Evolutionary conservation across 1,140 invertebrate species (phyloP).

Genomic region (Drosophila burlai): DNA sequence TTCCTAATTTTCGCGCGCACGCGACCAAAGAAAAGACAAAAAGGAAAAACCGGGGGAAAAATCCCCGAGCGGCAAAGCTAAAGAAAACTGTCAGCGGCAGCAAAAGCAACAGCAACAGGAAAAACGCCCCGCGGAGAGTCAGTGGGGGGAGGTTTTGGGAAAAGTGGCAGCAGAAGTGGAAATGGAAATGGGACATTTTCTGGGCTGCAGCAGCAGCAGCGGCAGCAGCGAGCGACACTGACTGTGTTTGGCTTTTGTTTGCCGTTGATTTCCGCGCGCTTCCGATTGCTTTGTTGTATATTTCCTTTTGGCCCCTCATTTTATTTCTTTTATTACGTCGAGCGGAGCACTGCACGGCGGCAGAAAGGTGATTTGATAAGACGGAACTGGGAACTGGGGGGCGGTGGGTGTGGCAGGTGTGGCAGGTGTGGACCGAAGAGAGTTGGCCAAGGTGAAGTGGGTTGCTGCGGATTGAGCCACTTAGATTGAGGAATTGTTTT

Average conservation of each 20-base stretch:
- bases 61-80: slow-evolving; percentile 48
- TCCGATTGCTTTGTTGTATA: slow-evolving; percentile 78
- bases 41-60: slow-evolving; percentile 19
- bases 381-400: neutral
- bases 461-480: slow-evolving; percentile 33
- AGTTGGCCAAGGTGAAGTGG: slow-evolving; percentile 22
- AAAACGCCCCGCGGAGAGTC: slow-evolving; percentile 38
- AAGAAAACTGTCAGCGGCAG: slow-evolving; percentile 77
- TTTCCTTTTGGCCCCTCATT: slow-evolving; percentile 42
- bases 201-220: slow-evolving; percentile 33
- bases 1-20: slow-evolving; percentile 79
- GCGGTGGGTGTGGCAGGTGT: neutral
- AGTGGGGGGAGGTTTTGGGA: neutral
- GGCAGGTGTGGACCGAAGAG: neutral
- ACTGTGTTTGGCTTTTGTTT: slow-evolving; percentile 67
- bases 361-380: slow-evolving; percentile 52
- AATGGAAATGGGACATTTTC: slow-evolving; percentile 32
- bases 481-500: slow-evolving; percentile 47
- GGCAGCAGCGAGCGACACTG: slow-evolving; percentile 11
- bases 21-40: slow-evolving; percentile 66
- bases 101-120: slow-evolving; percentile 58
- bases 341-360: slow-evolving; percentile 20
- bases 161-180: slow-evolving; percentile 8
- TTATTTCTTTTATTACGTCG: slow-evolving; percentile 34
- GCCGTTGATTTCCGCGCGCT: slow-evolving; percentile 76